These are phyloP conservation scores for Ariopsis seemanni DNA, from an alignment of 2,113 vertebrate species.

Conservation along the genomic window DNA sequence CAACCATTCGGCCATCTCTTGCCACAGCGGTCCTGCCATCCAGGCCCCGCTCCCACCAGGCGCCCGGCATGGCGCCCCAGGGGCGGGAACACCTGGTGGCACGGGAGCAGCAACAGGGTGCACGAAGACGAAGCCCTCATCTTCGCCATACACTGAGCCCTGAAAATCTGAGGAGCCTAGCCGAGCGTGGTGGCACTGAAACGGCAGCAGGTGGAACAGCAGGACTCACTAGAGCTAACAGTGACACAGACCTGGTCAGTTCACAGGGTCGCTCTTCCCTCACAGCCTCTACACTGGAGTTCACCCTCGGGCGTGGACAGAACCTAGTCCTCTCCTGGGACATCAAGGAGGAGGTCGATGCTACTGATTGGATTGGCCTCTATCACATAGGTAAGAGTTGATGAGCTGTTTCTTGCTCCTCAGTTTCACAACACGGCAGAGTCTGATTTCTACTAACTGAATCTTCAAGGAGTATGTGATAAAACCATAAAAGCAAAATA, in stretches of 20 bases:
- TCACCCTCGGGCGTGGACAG: slow-evolving; percentile 87
- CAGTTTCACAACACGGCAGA: neutral
- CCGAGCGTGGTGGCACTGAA: slow-evolving; percentile 75
- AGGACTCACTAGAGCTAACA: slow-evolving; percentile 89
- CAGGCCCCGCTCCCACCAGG: slow-evolving; percentile 72
- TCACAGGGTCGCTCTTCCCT: slow-evolving; percentile 93
- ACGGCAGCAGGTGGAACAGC: slow-evolving; percentile 62
- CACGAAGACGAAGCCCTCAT: slow-evolving; percentile 87
- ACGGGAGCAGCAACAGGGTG: slow-evolving; percentile 86
- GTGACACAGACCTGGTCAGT: slow-evolving; percentile 94
- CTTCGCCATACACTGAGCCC: slow-evolving; percentile 93
- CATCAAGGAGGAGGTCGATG: slow-evolving; percentile 98
- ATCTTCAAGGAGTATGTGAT: neutral
- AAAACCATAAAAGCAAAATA: neutral
- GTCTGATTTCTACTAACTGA: neutral
- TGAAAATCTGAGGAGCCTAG: slow-evolving; percentile 89
- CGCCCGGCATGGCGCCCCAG: slow-evolving; percentile 62
- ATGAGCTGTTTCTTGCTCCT: neutral
- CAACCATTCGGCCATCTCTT: slow-evolving; percentile 76
- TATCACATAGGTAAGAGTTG: slow-evolving; percentile 91
- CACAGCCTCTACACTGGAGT: slow-evolving; percentile 92
- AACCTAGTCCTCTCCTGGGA: slow-evolving; percentile 98
- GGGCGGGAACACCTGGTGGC: slow-evolving; percentile 74
- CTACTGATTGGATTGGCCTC: slow-evolving; percentile 97
- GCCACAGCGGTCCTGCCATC: slow-evolving; percentile 75